Conservation (phyloP, 2,888 invertebrate species). For the Ceriagrion tenellum region DNA sequence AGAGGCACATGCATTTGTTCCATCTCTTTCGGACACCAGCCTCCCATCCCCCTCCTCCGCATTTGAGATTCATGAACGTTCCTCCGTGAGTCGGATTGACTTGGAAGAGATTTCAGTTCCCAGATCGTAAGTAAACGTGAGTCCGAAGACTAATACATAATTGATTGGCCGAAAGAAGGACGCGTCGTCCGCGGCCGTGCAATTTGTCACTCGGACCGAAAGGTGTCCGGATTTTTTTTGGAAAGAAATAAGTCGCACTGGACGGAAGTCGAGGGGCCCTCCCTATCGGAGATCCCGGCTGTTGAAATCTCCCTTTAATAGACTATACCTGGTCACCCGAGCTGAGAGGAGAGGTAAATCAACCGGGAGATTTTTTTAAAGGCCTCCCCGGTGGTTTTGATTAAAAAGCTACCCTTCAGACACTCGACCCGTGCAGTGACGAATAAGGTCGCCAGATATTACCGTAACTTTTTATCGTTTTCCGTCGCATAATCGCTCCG, state of each 20-base stretch:
- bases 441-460: not conserved
- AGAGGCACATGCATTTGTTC: not conserved
- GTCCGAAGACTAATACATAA: not conserved
- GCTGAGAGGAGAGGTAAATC: too few relatives aligned
- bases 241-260: not conserved
- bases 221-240: not conserved
- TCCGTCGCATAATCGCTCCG: not conserved
- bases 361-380: not conserved
- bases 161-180: not conserved
- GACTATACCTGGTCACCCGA: not conserved
- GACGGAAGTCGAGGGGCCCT: not conserved
- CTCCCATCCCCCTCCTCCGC: not conserved
- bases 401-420: not conserved
- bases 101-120: not conserved
- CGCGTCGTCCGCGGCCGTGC: not conserved
- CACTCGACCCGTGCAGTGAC: not conserved
- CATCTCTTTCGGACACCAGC: not conserved
- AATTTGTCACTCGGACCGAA: conserved; percentile 18
- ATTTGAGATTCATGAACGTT: not conserved
- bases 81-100: conserved; percentile 19
- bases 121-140: not conserved
- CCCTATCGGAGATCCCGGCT: not conserved
- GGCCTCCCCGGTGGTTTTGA: not conserved
- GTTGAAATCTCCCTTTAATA: not conserved
- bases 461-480: not conserved